Conservation (phyloP, 2,888 invertebrate genomes). For the Cephus sareptanus region DNA sequence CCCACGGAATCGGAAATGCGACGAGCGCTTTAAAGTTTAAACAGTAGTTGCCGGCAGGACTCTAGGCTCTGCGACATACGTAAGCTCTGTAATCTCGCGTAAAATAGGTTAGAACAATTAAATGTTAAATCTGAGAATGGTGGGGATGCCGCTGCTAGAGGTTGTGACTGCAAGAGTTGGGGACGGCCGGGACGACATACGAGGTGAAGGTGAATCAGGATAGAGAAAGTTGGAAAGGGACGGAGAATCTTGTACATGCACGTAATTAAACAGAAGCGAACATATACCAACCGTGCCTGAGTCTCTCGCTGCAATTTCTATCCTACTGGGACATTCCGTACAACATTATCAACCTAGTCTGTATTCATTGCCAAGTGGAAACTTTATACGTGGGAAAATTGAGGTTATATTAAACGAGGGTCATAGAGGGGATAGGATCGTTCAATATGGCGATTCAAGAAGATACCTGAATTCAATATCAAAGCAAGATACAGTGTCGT, state of each 20-base stretch:
- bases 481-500: too few relatives aligned
- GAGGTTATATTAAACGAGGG: background rate
- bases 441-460: too few relatives aligned
- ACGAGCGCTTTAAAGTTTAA: background rate
- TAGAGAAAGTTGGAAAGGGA: background rate
- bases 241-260: background rate
- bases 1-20: background rate
- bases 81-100: conserved; percentile 7
- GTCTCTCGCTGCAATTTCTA: background rate
- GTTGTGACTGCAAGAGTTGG: too few relatives aligned
- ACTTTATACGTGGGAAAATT: background rate
- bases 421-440: too few relatives aligned
- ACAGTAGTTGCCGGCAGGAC: background rate
- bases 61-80: background rate
- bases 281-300: background rate
- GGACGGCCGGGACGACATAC: too few relatives aligned
- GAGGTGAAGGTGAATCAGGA: too few relatives aligned
- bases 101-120: conserved; percentile 9
- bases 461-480: too few relatives aligned
- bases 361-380: conserved; percentile 1
- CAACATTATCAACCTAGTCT: background rate
- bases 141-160: background rate
- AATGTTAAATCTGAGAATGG: conserved; percentile 6
- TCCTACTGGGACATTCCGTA: background rate
- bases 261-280: conserved; percentile 1